A percentile compares a stretch with the other conserved stretches of the same genome.
Evolutionary conservation across 2,888 invertebrate genomes (phyloP).

Genomic region (Acleris literana): DNA sequence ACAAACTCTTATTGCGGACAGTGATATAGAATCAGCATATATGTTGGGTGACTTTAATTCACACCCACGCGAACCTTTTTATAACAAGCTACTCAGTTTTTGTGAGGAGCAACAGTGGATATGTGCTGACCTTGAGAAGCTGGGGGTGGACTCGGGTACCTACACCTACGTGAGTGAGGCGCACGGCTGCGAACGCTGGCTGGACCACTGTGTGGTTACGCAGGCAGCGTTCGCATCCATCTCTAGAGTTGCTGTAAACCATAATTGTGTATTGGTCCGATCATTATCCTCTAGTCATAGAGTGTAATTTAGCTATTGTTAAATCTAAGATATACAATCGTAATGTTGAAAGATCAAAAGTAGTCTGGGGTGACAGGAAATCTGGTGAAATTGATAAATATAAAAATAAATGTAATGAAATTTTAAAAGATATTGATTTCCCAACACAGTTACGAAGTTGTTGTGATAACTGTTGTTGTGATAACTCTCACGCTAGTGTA

Average conservation of each 20-base stretch:
- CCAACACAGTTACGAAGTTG: no score
- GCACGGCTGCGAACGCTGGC: no score
- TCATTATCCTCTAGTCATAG: background rate
- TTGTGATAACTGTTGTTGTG: background rate
- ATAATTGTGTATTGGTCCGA: conserved; percentile 1
- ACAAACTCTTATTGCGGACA: background rate
- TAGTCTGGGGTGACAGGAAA: background rate
- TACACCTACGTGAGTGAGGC: no score
- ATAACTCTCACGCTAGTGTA: background rate
- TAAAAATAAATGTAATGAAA: no score
- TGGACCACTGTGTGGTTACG: background rate
- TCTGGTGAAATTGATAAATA: no score
- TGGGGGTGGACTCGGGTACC: no score
- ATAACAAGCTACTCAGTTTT: no score
- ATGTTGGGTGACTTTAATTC: no score
- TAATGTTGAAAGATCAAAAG: background rate
- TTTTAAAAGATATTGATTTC: no score
- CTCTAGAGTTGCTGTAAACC: background rate
- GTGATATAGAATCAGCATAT: conserved; percentile 2
- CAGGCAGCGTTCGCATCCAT: background rate
- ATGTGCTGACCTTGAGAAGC: no score
- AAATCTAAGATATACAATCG: background rate
- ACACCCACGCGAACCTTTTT: no score
- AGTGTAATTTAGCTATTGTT: background rate
- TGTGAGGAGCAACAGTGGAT: no score